These are phyloP conservation scores for Zhuqinia jingwanae DNA, from an alignment of 2,888 invertebrate genomes.

Conservation along the genomic window DNA sequence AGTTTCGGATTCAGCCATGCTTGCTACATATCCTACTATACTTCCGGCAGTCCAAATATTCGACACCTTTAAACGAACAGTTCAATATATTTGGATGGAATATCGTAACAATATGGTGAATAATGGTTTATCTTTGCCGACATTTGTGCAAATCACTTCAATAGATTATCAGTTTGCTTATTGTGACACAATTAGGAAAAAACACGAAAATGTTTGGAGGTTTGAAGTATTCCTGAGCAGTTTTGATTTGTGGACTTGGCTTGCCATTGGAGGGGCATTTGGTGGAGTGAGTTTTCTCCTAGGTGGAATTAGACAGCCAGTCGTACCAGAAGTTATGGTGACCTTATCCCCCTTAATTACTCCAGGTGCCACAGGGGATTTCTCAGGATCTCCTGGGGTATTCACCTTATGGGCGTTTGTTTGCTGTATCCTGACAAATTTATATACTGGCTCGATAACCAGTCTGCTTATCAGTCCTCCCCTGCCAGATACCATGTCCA, in stretches of 20 bases:
- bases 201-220: background rate
- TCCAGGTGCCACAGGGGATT: background rate
- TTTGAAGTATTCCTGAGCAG: background rate
- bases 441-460: background rate
- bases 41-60: background rate
- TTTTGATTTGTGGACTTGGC: slow-evolving; percentile 4
- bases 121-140: background rate
- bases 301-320: background rate
- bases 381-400: background rate
- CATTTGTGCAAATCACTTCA: background rate
- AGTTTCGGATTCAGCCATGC: background rate
- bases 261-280: background rate
- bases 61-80: background rate
- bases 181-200: background rate
- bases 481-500: background rate
- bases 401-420: slow-evolving; percentile 6
- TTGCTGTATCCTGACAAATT: background rate
- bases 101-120: background rate
- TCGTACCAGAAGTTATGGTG: background rate
- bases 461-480: slow-evolving; percentile 28
- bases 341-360: slow-evolving; percentile 5
- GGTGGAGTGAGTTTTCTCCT: background rate
- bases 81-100: background rate
- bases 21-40: background rate
- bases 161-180: slow-evolving; percentile 12